Percentiles rank a stretch among this genome's conserved stretches.
Conservation (phyloP, 2,113 vertebrate species). For the Odocoileus virginianus region DNA sequence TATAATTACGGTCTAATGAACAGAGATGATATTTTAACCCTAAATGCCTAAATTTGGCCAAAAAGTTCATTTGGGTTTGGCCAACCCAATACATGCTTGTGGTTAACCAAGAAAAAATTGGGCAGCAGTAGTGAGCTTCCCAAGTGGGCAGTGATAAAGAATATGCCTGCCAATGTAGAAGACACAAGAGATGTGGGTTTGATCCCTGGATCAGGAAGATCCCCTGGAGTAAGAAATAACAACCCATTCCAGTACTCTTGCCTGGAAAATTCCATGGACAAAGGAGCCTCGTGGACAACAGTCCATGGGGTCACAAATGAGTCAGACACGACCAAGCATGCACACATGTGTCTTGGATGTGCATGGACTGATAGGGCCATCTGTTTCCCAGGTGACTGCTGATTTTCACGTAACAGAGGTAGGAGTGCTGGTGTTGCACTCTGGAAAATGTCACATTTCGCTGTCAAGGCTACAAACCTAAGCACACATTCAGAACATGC, state of each 20-base stretch:
- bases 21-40: neutral
- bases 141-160: neutral
- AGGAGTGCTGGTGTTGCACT: constrained; percentile 32
- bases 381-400: constrained; percentile 67
- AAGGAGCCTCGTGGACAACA: neutral
- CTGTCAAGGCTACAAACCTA: constrained; percentile 65
- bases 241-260: neutral
- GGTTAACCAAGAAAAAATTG: constrained; percentile 26
- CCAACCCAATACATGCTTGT: neutral
- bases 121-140: neutral
- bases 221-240: neutral
- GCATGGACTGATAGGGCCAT: constrained; percentile 4
- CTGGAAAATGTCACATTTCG: constrained; percentile 39
- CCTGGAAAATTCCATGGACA: neutral
- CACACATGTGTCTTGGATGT: neutral
- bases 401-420: constrained; percentile 58
- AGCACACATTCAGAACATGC: constrained; percentile 60
- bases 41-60: neutral
- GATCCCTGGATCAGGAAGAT: neutral
- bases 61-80: neutral
- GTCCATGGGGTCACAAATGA: neutral
- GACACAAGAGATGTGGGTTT: neutral
- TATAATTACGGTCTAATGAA: neutral
- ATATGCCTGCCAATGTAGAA: neutral
- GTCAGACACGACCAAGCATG: neutral